These are phyloP conservation scores for Notodonta ziczac DNA, from an alignment of 2,888 invertebrate species.

Conservation along the genomic window DNA sequence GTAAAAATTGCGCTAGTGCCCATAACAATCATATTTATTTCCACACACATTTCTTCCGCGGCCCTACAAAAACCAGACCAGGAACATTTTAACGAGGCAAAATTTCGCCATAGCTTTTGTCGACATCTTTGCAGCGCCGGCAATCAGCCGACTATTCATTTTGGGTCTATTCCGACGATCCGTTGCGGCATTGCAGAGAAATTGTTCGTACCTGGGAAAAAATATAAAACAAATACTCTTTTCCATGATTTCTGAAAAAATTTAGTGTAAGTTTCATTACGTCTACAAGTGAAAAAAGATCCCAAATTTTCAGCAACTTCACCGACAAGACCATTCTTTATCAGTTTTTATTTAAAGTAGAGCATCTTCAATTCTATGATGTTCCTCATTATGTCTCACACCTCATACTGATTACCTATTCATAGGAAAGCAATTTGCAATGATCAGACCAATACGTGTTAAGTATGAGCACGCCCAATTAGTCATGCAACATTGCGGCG, in stretches of 20 bases:
- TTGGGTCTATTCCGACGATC: constrained; percentile 23
- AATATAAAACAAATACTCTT: too few relatives aligned
- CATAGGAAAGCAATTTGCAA: constrained; percentile 44
- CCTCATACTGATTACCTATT: constrained; percentile 28
- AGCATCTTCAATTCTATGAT: too few relatives aligned
- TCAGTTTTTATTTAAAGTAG: too few relatives aligned
- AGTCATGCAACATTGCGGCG: constrained; percentile 39
- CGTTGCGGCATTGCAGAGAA: constrained; percentile 20
- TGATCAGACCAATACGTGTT: constrained; percentile 41
- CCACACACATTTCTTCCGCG: constrained; percentile 14
- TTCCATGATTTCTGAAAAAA: too few relatives aligned
- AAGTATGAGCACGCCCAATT: constrained; percentile 46
- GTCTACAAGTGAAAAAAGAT: too few relatives aligned
- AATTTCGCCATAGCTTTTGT: constrained; percentile 37
- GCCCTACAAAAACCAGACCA: constrained; percentile 24
- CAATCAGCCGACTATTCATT: constrained; percentile 59
- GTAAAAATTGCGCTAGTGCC: neutral
- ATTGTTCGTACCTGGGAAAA: neutral
- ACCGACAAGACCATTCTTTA: too few relatives aligned
- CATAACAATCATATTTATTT: constrained; percentile 9
- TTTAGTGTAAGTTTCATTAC: too few relatives aligned
- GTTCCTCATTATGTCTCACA: too few relatives aligned
- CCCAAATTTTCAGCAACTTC: too few relatives aligned
- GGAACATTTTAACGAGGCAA: constrained; percentile 37
- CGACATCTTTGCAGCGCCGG: constrained; percentile 41